Evolutionary conservation across 2,113 vertebrate genomes (phyloP), one percentile per base, ranked within the genome.

Genomic region (Cynopterus brachyotis): DNA sequence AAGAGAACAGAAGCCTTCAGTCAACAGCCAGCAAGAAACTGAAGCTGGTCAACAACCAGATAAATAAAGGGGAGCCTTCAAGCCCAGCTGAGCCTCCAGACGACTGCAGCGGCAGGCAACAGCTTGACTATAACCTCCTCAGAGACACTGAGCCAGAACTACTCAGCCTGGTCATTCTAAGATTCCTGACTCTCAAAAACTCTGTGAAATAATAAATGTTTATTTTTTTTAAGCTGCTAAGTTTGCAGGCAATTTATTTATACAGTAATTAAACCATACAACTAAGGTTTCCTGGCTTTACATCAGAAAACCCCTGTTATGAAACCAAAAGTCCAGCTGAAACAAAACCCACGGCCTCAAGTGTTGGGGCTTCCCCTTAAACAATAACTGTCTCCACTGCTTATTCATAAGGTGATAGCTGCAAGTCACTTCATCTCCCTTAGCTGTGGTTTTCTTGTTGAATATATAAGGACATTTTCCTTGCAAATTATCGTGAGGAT

Each of bases 271-370:
- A 30, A 72, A 91, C 72, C 73, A 94, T 22, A 64, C 90, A 90
- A 93, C 37, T 37, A 85, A 86, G 50, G 40, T 64, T 93, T 79
- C 88, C 55, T 81, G 47, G 26, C 47, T 81, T 91, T 66, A 86
- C 28, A 50, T 80, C 24, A 60, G 24, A 60, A 60, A 60, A 26
- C 9, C 24, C 59, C 62, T 69, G 4, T 53, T 87, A 81, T 26
- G 50, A 96, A 87, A 94, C n/a, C 50, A 62, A 91, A 96, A 91
- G n/a, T 81, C 81, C 59, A 67, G n/a, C 30, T 87, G n/a, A 76
- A 94, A 86, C n/a, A 72, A 94, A 96, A 91, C 47, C 66, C 37
- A 81, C 50, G 17, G 57, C 40, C 50, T 81, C 47, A 73, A 85
- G 47, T 15, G 5, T 59, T 73, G 28, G 47, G n/a, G 66, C 9